Evolutionary conservation across 2,888 invertebrate species (phyloP), one percentile per base, ranked within the genome.

Genomic region (Eilema griseolum): DNA sequence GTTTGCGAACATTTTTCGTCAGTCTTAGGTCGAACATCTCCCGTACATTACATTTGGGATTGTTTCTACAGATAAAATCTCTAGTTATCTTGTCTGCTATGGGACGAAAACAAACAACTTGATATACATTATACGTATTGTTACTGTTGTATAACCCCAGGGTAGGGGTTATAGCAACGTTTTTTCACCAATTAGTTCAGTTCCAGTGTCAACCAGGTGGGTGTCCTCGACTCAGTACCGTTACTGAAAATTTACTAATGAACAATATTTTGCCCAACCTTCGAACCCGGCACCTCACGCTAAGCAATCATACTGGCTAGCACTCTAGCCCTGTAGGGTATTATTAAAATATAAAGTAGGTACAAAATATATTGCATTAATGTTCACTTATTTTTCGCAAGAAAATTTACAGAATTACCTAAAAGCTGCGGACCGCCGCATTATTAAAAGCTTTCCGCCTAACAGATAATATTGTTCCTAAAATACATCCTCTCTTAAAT

Each of bases 321-420:
- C 20, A 46, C 7, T 7, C 16, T 20, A 7, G 5, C 46, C 20
- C 46, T 20, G 20, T 20, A 20, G 20, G 46, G 20, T 46, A 46
- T 46, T 46, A 20, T 5, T 7, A 16, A 3, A 16, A 41, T 16
- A 14, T 41, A 20, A 46, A 46, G 7, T 46, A 20, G 16, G 23
- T 24, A n/a, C 23, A 28, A 60, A 23, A 24, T 24, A 24, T 59
- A 59, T 59, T 59, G 57, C 24, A 59, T 23, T 26, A 23, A 26
- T 26, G 16, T 41, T 20, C 37, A 28, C 16, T 76, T 70, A 72
- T 67, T 76, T 74, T 63, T 20, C 20, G n/a, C 33, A 69, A 60
- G 63, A 57, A 61, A 63, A 82, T 79, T 79, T 75, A 71, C 74
- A 75, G 72, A 61, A 79, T 81, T 73, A 61, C 59, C 41, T 60